Evolutionary conservation across 2,113 vertebrate genomes (phyloP).

Genomic region (Stigmatopora nigra): DNA sequence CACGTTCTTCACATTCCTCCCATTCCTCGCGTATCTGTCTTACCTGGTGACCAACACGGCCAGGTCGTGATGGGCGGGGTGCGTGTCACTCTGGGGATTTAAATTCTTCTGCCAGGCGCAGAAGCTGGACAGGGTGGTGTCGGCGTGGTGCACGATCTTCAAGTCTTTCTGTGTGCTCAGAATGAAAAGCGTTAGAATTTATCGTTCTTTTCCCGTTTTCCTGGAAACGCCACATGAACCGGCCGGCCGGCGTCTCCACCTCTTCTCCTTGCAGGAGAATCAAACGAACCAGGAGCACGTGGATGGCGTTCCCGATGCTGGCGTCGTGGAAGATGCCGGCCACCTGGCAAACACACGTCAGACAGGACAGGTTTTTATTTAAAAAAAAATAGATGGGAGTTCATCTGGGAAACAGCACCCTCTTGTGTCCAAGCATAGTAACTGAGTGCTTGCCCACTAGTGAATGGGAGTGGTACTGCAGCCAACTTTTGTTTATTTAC

Average conservation of each 20-base stretch:
- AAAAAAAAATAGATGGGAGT: too few relatives aligned
- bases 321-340: slow-evolving; percentile 90
- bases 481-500: too few relatives aligned
- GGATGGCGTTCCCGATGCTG: slow-evolving; percentile 93
- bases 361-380: too few relatives aligned
- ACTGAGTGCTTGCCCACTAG: too few relatives aligned
- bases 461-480: too few relatives aligned
- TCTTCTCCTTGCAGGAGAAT: slow-evolving; percentile 93
- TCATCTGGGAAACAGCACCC: too few relatives aligned
- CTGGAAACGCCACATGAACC: too few relatives aligned
- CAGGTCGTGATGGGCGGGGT: slow-evolving; percentile 90
- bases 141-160: slow-evolving; percentile 92
- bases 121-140: slow-evolving; percentile 90
- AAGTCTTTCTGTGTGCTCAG: slow-evolving; percentile 72
- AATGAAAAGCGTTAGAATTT: too few relatives aligned
- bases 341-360: slow-evolving; percentile 69
- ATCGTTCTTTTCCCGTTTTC: too few relatives aligned
- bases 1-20: too few relatives aligned
- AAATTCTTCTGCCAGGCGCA: slow-evolving; percentile 97
- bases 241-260: slow-evolving; percentile 60
- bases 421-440: too few relatives aligned
- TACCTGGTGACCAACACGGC: slow-evolving; percentile 90
- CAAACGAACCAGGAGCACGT: slow-evolving; percentile 89
- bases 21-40: slow-evolving; percentile 8
- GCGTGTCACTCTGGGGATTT: slow-evolving; percentile 90